Evolutionary conservation across 1,140 invertebrate species (phyloP).

Genomic region (Elymnias hypermnestra): DNA sequence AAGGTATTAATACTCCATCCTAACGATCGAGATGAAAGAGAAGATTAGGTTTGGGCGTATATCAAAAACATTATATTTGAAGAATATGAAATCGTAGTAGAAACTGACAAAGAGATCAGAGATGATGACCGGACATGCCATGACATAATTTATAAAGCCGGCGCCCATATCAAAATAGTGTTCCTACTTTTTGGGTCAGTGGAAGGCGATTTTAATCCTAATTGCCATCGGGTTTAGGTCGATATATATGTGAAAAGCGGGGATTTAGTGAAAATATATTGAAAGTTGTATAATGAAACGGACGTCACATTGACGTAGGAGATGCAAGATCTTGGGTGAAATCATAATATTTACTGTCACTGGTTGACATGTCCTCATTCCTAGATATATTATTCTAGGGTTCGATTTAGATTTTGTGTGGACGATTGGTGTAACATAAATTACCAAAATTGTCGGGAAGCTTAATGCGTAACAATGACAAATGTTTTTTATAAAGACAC

Average conservation of each 20-base stretch:
- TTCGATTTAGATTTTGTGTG: slow-evolving; percentile 15
- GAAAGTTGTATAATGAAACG: slow-evolving; percentile 64
- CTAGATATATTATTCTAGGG: slow-evolving; percentile 43
- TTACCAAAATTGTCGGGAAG: not conserved
- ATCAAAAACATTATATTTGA: slow-evolving; percentile 47
- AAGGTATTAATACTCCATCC: slow-evolving; percentile 22
- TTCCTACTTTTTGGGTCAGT: slow-evolving; percentile 28
- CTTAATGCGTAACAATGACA: slow-evolving; percentile 2
- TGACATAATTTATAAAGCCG: slow-evolving; percentile 62
- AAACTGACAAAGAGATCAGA: slow-evolving; percentile 58
- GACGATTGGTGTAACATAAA: slow-evolving; percentile 8
- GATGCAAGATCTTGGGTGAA: slow-evolving; percentile 64
- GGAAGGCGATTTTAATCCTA: slow-evolving; percentile 39
- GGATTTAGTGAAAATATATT: slow-evolving; percentile 46
- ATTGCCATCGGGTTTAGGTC: slow-evolving; percentile 36
- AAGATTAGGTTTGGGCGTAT: slow-evolving; percentile 36
- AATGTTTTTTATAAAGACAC: slow-evolving; percentile 11
- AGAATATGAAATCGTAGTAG: slow-evolving; percentile 34
- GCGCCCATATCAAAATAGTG: slow-evolving; percentile 63
- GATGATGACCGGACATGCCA: slow-evolving; percentile 61
- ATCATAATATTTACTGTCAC: slow-evolving; percentile 70
- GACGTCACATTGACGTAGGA: slow-evolving; percentile 71
- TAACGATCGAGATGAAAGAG: slow-evolving; percentile 36
- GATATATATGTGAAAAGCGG: slow-evolving; percentile 18
- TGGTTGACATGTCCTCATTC: slow-evolving; percentile 49